Percentiles rank a stretch among this genome's conserved stretches.
These are phyloP conservation scores for Meliscaeva auricollis DNA, from an alignment of 2,888 invertebrate species.

Conservation along the genomic window DNA sequence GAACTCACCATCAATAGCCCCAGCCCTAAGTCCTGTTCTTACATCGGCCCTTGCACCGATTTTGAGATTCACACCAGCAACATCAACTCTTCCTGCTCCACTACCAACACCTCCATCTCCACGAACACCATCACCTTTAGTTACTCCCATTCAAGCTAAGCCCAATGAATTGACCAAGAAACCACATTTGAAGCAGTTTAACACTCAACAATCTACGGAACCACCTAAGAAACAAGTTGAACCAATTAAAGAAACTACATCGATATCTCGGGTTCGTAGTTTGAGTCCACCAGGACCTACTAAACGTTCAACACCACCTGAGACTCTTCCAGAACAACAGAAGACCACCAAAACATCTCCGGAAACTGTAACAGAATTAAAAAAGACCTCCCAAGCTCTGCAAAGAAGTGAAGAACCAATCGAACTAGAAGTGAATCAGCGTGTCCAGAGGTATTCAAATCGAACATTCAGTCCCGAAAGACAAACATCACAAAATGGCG, in stretches of 20 bases:
- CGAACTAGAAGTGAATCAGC: slow-evolving; percentile 79
- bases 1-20: slow-evolving; percentile 63
- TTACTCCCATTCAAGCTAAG: not conserved
- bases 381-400: slow-evolving; percentile 79
- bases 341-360: slow-evolving; percentile 77
- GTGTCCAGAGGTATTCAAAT: slow-evolving; percentile 79
- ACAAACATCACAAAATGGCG: slow-evolving; percentile 40
- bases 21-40: slow-evolving; percentile 64
- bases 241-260: slow-evolving; percentile 38
- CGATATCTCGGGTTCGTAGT: slow-evolving; percentile 76
- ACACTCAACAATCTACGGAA: slow-evolving; percentile 1
- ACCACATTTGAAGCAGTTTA: not conserved
- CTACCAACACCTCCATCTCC: slow-evolving; percentile 31
- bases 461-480: slow-evolving; percentile 78
- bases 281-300: slow-evolving; percentile 68
- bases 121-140: not conserved
- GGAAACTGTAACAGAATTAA: slow-evolving; percentile 78
- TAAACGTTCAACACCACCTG: not conserved
- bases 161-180: not conserved
- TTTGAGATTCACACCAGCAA: slow-evolving; percentile 59
- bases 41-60: slow-evolving; percentile 75
- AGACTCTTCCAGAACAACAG: not conserved
- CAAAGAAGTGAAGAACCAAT: slow-evolving; percentile 82
- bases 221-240: slow-evolving; percentile 8
- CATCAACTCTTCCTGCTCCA: slow-evolving; percentile 36